These are phyloP conservation scores for Alcedo atthis DNA, from an alignment of 2,797 vertebrate species.

Conservation along the genomic window DNA sequence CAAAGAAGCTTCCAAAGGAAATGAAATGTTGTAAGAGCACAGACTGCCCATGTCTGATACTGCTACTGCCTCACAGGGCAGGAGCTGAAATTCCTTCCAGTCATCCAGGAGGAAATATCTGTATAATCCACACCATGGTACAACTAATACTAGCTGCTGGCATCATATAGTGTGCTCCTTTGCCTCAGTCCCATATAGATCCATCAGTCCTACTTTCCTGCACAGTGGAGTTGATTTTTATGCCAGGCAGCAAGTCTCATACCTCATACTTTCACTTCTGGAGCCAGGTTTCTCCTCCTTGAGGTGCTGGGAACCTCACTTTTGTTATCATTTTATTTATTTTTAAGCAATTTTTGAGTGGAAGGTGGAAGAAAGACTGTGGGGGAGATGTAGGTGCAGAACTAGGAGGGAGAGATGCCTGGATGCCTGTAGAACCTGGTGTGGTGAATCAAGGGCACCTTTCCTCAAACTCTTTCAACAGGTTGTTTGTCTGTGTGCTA, in stretches of 20 bases:
- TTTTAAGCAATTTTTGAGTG: not conserved
- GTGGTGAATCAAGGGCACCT: not conserved
- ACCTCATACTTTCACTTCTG: not conserved
- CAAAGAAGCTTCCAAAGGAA: constrained; percentile 32
- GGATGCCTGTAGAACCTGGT: not conserved
- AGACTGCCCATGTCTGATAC: not conserved
- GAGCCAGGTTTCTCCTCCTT: not conserved
- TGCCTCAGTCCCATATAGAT: not conserved
- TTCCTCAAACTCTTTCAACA: not conserved
- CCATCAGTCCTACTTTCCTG: not conserved
- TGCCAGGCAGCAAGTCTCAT: not conserved
- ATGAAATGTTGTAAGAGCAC: not conserved
- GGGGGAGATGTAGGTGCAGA: not conserved
- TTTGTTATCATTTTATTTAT: not conserved
- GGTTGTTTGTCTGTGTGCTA: not conserved
- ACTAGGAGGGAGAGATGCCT: not conserved
- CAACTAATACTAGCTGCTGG: not conserved
- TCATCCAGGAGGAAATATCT: not conserved
- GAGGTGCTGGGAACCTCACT: not conserved
- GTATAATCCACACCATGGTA: not conserved
- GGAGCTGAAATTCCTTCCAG: not conserved
- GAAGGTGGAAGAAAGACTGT: not conserved
- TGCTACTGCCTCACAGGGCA: not conserved
- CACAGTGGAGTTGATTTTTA: not conserved
- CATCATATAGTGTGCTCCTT: not conserved